Conservation (phyloP, 2,797 vertebrate genomes). For the Iguana delicatissima region DNA sequence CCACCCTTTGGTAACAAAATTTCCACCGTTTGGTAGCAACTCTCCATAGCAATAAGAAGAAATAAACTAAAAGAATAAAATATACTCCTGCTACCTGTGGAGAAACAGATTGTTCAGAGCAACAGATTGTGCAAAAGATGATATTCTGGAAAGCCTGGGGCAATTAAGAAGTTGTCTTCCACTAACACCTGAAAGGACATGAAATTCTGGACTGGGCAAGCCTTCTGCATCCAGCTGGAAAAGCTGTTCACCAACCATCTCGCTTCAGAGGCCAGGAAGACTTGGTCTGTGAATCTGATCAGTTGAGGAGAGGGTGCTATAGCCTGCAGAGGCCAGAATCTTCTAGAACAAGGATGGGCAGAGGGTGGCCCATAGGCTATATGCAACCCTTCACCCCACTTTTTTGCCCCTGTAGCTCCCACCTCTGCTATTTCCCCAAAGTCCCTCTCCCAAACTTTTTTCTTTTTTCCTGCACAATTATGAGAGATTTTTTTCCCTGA, state of each 20-base stretch:
- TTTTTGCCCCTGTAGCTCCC: too few relatives aligned
- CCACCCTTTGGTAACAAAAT: not conserved
- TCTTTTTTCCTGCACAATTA: too few relatives aligned
- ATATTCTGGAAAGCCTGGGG: not conserved
- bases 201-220: not conserved
- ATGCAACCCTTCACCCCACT: too few relatives aligned
- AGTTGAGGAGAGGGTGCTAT: too few relatives aligned
- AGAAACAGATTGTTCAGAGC: not conserved
- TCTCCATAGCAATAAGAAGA: not conserved
- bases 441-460: too few relatives aligned
- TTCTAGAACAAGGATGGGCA: not conserved
- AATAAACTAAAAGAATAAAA: not conserved
- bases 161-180: not conserved
- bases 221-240: not conserved
- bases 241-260: not conserved
- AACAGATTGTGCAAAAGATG: not conserved
- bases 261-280: not conserved
- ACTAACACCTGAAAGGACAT: not conserved
- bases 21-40: not conserved
- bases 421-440: too few relatives aligned
- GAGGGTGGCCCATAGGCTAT: too few relatives aligned
- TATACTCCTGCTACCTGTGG: not conserved
- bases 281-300: not conserved
- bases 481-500: too few relatives aligned
- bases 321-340: not conserved